phyloP scores from a whole-genome alignment of 2,797 vertebrate species.

The Eleutherodactylus coqui region DNA sequence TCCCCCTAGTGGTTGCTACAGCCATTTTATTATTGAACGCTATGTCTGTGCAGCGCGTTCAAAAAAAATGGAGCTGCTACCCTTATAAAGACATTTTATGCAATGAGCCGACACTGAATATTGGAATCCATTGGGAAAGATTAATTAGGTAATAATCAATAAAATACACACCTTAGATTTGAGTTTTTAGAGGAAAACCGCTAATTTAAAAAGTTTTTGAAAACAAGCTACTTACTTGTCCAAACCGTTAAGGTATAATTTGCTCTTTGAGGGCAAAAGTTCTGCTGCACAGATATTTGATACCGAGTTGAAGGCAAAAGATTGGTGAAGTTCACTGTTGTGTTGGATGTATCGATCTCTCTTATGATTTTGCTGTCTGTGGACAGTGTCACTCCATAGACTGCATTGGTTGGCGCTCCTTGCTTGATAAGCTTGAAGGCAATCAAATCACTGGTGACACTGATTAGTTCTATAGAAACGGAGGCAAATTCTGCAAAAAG shows the following conservation, averaged over 20 bases:
- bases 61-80: too few relatives aligned
- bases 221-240: constrained; percentile 46
- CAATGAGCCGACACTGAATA: too few relatives aligned
- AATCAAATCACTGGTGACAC: constrained; percentile 47
- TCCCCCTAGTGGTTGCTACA: background rate
- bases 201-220: background rate
- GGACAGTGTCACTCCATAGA: background rate
- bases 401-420: background rate
- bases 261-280: constrained; percentile 10
- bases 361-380: too few relatives aligned
- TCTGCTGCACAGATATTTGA: constrained; percentile 11
- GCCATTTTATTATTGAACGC: background rate
- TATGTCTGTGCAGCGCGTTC: too few relatives aligned
- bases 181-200: background rate
- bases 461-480: constrained; percentile 19
- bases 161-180: background rate
- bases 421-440: background rate
- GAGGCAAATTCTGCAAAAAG: constrained; percentile 3
- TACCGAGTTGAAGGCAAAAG: constrained; percentile 42
- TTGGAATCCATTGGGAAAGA: too few relatives aligned
- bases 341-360: fast-evolving
- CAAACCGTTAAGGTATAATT: background rate
- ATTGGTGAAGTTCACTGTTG: background rate
- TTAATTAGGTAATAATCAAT: too few relatives aligned
- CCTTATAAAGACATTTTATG: too few relatives aligned